A percentile compares a stretch with the other conserved stretches of the same genome.
Conservation (phyloP, 2,888 invertebrate genomes). For the Ischnus inquisitorius region DNA sequence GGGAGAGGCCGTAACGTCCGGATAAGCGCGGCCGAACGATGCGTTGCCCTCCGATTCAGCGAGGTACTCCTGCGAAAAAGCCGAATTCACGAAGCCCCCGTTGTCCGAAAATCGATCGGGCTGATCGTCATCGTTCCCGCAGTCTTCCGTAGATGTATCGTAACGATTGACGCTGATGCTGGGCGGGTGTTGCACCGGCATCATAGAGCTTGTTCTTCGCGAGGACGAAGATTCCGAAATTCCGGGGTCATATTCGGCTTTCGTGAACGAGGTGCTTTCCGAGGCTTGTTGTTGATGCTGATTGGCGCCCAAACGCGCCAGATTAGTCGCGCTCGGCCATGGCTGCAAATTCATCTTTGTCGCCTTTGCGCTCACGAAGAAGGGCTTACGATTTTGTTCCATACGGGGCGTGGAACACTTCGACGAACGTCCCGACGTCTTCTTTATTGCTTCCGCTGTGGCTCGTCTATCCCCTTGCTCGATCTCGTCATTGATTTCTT, state of each 20-base stretch:
- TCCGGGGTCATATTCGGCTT: conserved; percentile 51
- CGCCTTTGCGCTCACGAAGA: conserved; percentile 72
- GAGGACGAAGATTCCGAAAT: conserved; percentile 3
- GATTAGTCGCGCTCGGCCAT: conserved; percentile 82
- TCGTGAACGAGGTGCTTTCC: conserved; percentile 57
- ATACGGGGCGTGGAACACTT: conserved; percentile 70
- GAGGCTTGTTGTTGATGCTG: conserved; percentile 58
- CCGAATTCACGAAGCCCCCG: conserved; percentile 76
- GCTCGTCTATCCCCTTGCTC: conserved; percentile 63
- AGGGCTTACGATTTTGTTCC: conserved; percentile 78
- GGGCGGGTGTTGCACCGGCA: conserved; percentile 53
- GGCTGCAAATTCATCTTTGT: conserved; percentile 77
- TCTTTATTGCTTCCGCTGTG: conserved; percentile 78
- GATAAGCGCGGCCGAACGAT: conserved; percentile 57
- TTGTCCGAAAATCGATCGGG: conserved; percentile 21
- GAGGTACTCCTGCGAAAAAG: conserved; percentile 75
- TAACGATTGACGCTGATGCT: conserved; percentile 63
- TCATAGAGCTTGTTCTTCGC: conserved; percentile 36
- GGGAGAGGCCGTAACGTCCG: conserved; percentile 16
- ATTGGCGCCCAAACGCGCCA: conserved; percentile 70
- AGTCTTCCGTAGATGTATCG: conserved; percentile 48
- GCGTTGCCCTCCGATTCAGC: conserved; percentile 33
- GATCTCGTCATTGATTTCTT: conserved; percentile 69
- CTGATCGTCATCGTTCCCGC: conserved; percentile 59
- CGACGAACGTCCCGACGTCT: conserved; percentile 60